Conservation (phyloP, 2,113 vertebrate genomes). For the Pterocles burchelli region DNA sequence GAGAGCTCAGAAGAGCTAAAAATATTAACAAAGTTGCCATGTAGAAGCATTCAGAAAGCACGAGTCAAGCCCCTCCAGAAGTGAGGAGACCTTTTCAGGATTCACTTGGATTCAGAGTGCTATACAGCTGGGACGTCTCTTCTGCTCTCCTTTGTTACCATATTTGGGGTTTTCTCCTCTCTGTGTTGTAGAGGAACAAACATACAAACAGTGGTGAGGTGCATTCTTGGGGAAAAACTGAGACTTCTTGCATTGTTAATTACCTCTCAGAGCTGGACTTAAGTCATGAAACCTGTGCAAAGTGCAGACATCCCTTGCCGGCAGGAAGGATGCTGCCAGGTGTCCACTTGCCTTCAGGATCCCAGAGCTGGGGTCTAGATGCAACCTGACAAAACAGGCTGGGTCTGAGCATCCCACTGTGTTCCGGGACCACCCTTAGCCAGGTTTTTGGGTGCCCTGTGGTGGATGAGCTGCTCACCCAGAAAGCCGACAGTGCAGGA, state of each 20-base stretch:
- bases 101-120: not conserved
- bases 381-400: rapidly evolving
- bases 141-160: not conserved
- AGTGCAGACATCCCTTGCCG: not conserved
- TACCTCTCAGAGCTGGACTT: not conserved
- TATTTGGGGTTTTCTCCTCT: not conserved
- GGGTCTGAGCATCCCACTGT: rapidly evolving
- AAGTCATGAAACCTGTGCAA: rapidly evolving
- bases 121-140: rapidly evolving
- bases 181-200: rapidly evolving
- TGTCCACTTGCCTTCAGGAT: not conserved
- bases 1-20: not conserved
- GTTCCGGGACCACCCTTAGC: not conserved
- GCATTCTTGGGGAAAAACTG: not conserved
- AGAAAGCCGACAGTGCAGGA: not conserved
- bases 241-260: not conserved
- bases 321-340: not conserved
- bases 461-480: not conserved
- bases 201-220: rapidly evolving
- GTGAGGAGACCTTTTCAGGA: not conserved
- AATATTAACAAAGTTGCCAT: not conserved
- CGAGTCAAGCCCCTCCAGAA: not conserved
- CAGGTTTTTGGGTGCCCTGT: not conserved
- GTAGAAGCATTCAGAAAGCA: not conserved
- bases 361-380: not conserved